Evolutionary conservation across 2,797 vertebrate species (phyloP), one percentile per base, ranked within the genome.

Genomic region (Apodemus agrarius): DNA sequence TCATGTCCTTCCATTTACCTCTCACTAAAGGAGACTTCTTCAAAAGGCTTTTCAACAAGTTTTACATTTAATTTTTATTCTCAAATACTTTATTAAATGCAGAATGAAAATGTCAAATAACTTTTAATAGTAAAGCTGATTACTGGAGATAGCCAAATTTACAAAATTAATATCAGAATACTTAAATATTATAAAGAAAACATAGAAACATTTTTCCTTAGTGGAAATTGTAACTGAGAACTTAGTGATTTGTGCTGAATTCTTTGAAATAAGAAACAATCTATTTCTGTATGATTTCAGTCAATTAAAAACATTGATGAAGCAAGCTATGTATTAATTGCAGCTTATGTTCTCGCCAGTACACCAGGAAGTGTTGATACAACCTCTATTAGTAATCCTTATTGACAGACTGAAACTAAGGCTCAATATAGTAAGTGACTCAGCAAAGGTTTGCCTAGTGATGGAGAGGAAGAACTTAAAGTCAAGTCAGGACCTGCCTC

Each of bases 81-180:
- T 97, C 75, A 85, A 81, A 46, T 94, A 79, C 2, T 94, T 96
- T 57, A 82, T 52, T 61, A 92, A 83, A 65, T 85, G 46, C 40
- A 92, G 52, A 52, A 16, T 87, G 59, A 81, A 83, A 83, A 76
- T 80, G 4, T 26, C 57, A 89, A 54, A 6, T 96, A 67, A n/a
- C 65, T 86, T 96, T 91, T 89, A 97, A 31, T 84, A 78, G 2
- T 72, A 89, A 88, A 91, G 87, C 34, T 88, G 90, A 79, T 80
- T 93, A 57, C 40, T 37, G 54, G 29, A 78, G 85, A 95, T 95
- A 94, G 22, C 57, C 26, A 80, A 65, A 72, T 78, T 54, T 54
- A 59, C 37, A 7, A 74, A 61, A 37, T 46, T 49, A n/a, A 34
- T n/a, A 37, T 46, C 89, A 9, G 0, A 40, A 78, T 52, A 91